Conservation (phyloP, 2,797 vertebrate species). For the Sebastes hubbsi region DNA sequence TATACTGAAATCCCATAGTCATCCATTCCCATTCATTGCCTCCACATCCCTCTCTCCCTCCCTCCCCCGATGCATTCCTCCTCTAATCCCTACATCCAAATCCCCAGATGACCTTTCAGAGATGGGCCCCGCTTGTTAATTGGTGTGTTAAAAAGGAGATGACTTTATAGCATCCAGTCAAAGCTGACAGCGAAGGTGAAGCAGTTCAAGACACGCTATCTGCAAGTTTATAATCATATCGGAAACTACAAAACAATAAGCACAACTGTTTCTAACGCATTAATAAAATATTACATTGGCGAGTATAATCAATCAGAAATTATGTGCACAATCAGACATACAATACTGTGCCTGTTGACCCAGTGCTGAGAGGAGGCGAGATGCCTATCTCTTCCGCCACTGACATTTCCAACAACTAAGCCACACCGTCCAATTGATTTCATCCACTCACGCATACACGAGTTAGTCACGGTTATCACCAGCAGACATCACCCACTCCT, state of each 20-base stretch:
- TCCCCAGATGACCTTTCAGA: constrained; percentile 75
- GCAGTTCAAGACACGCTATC: background rate
- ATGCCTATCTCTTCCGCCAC: constrained; percentile 47
- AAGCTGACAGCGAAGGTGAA: constrained; percentile 24
- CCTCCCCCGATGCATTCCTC: constrained; percentile 74
- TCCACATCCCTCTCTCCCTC: constrained; percentile 59
- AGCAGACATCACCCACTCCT: constrained; percentile 49
- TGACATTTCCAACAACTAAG: constrained; percentile 61
- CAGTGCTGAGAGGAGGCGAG: background rate
- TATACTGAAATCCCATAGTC: constrained; percentile 73
- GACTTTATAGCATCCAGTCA: constrained; percentile 46
- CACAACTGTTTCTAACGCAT: background rate
- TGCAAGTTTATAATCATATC: background rate
- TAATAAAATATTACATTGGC: constrained; percentile 15
- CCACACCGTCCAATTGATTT: constrained; percentile 47
- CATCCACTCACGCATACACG: constrained; percentile 40
- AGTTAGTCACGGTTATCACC: constrained; percentile 53
- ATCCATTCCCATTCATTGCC: constrained; percentile 75
- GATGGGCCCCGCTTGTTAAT: constrained; percentile 63
- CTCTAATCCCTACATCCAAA: constrained; percentile 75
- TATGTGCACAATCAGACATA: constrained; percentile 28
- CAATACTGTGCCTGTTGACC: constrained; percentile 39
- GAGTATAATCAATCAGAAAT: constrained; percentile 30
- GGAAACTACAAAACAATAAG: background rate
- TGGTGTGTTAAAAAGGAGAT: constrained; percentile 55